Evolutionary conservation across 92 coral and sea anemone genomes (phyloP), one percentile per base, ranked within the genome.

Genomic region (Epizoanthus fatuus): DNA sequence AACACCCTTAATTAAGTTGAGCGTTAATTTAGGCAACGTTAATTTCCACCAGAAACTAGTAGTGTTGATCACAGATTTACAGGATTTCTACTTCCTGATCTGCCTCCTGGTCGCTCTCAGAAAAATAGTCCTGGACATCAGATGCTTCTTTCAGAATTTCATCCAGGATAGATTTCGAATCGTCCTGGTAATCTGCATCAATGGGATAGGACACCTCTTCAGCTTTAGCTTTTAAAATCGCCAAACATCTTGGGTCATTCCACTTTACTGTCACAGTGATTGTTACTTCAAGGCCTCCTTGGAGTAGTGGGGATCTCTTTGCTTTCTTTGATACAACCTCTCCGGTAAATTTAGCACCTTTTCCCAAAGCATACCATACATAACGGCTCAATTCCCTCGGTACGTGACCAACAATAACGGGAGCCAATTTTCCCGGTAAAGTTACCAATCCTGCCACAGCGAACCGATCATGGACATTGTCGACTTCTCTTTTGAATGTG

Each of bases 311-410:
- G 62, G 62, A 55, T 55, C 62, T 56, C 62, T 56, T 56, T 56
- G 62, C 62, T 56, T 56, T 56, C 62, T 56, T 56, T 56, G 62
- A 56, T 56, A 56, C 69, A 63, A 63, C 35, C 12, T 63, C 3
- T 62, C 91, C 86, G 38, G 79, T 77, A 86, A 86, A 77, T 73
- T 67, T 54, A 25, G 90, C 90, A 19, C 90, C 85, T 69, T 86
- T 32, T 86, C 78, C 87, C 64, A 82, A 42, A 70, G 86, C 86
- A 82, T 68, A 82, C 79, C 79, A 86, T 83, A 86, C 78, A 76
- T 77, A 86, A 66, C 69, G 90, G 72, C 86, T 79, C 76, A 58
- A 37, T 85, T 85, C 76, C 60, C 45, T 75, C 38, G 84, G 89
- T 17, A 75, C 68, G 45, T 77, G 84, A 54, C 90, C 90, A 86